Evolutionary conservation across 2,113 vertebrate species (phyloP).

Genomic region (Pelvicachromis taeniatus): DNA sequence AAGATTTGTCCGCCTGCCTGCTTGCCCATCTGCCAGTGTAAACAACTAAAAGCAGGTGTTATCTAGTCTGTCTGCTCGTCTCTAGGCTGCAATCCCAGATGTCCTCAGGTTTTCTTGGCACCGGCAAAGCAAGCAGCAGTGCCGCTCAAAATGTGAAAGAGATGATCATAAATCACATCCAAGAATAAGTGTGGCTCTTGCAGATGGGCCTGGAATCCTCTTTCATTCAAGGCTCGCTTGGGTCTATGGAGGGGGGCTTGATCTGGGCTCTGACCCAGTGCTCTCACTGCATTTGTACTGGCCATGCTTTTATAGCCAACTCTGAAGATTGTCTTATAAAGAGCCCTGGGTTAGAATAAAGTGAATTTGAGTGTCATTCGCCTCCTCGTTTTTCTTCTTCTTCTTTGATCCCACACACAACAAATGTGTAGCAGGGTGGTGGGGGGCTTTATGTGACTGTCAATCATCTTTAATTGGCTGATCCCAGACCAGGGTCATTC

Average conservation of each 20-base stretch:
- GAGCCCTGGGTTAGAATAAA: neutral
- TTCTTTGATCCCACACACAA: constrained; percentile 18
- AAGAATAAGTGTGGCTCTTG: constrained; percentile 44
- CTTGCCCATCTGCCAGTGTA: constrained; percentile 37
- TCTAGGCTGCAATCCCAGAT: constrained; percentile 40
- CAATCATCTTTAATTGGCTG: constrained; percentile 70
- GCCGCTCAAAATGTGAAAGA: constrained; percentile 43
- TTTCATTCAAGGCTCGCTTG: constrained; percentile 47
- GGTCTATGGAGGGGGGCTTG: constrained; percentile 27
- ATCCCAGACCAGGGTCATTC: constrained; percentile 53
- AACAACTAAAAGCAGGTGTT: constrained; percentile 59
- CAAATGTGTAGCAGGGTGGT: constrained; percentile 15
- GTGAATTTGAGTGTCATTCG: neutral
- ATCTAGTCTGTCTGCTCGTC: constrained; percentile 35
- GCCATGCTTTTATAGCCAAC: constrained; percentile 37
- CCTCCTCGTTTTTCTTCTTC: neutral
- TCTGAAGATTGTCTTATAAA: neutral
- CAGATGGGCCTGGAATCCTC: constrained; percentile 49
- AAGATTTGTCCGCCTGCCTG: constrained; percentile 17
- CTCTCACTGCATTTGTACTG: constrained; percentile 42
- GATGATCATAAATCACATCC: constrained; percentile 61
- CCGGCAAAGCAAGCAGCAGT: neutral
- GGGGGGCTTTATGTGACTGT: constrained; percentile 52
- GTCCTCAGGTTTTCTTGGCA: constrained; percentile 55
- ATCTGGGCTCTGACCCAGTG: constrained; percentile 49